phyloP scores from a whole-genome alignment of 2,888 invertebrate species.

The Congeria kusceri region DNA sequence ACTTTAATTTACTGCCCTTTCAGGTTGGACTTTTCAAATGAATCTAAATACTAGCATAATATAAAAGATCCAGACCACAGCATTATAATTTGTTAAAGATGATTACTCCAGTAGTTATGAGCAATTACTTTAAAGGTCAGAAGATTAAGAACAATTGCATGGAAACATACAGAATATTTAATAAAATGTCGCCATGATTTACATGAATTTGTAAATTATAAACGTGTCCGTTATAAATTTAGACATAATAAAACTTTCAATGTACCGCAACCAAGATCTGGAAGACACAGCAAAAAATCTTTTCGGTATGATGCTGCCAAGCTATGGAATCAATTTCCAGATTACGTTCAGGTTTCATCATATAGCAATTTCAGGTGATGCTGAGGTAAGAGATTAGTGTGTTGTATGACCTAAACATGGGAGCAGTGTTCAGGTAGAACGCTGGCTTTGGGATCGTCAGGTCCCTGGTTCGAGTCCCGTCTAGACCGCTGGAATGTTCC shows the following conservation, averaged over 20 bases:
- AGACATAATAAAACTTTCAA: slow-evolving; percentile 35
- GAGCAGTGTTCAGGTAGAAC: no score
- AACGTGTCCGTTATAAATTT: slow-evolving; percentile 28
- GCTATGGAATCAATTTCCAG: slow-evolving; percentile 21
- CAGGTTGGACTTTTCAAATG: slow-evolving; percentile 36
- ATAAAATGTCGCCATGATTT: slow-evolving; percentile 21
- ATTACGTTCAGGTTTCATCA: no score
- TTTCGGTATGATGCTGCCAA: slow-evolving; percentile 30
- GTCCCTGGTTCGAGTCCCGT: no score
- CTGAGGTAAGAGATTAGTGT: no score
- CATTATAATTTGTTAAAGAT: slow-evolving; percentile 36
- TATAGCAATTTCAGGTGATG: no score
- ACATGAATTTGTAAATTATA: slow-evolving; percentile 27
- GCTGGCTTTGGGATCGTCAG: no score
- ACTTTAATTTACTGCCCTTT: slow-evolving; percentile 41
- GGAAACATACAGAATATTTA: slow-evolving; percentile 38
- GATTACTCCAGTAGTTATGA: slow-evolving; percentile 26
- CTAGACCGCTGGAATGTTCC: no score
- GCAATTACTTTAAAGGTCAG: slow-evolving; percentile 25
- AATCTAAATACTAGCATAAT: slow-evolving; percentile 32
- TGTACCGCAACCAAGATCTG: slow-evolving; percentile 19
- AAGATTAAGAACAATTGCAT: slow-evolving; percentile 23
- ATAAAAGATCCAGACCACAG: slow-evolving; percentile 41
- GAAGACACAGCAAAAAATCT: slow-evolving; percentile 34
- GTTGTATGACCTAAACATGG: no score